These are phyloP conservation scores for Pangasius sanitwongsei DNA, from an alignment of 2,797 vertebrate species.

Conservation along the genomic window DNA sequence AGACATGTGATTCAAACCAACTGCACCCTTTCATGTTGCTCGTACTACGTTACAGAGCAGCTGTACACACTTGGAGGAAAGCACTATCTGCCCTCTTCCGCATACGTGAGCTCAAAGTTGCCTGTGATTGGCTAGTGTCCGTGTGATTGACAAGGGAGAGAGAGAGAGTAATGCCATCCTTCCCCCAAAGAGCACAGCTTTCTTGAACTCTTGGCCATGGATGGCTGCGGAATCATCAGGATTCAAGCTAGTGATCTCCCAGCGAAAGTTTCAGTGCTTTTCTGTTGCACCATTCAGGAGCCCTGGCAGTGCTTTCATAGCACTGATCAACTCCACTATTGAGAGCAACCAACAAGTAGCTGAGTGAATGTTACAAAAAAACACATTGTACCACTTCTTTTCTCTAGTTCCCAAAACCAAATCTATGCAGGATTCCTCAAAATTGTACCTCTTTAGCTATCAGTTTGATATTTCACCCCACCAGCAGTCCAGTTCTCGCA, in stretches of 20 bases:
- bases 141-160: background rate
- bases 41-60: background rate
- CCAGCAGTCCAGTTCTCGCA: background rate
- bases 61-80: background rate
- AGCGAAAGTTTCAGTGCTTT: background rate
- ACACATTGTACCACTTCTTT: background rate
- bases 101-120: background rate
- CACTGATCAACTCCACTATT: background rate
- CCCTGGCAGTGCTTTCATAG: background rate
- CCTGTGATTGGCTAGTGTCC: background rate
- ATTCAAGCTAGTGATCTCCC: background rate
- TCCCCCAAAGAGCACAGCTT: background rate
- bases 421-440: background rate
- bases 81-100: background rate
- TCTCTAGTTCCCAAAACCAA: background rate
- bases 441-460: background rate
- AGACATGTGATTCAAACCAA: background rate
- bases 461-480: constrained; percentile 13
- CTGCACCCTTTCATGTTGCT: background rate
- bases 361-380: background rate
- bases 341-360: background rate
- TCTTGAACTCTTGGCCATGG: background rate
- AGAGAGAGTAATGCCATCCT: background rate
- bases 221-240: background rate
- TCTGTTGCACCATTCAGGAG: too few relatives aligned